Conservation (phyloP, 2,113 vertebrate species). For the Chitala chitala region DNA sequence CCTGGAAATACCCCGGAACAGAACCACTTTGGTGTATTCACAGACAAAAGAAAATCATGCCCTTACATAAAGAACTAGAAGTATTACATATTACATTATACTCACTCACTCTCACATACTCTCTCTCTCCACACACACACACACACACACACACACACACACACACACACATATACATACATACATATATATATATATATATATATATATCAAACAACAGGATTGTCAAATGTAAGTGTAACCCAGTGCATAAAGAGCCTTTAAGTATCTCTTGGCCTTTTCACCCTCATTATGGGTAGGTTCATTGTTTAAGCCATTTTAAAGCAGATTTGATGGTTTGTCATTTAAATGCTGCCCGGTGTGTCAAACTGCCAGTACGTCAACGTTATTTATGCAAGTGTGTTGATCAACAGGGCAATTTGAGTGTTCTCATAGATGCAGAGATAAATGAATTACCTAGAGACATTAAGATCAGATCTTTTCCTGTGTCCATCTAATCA, state of each 20-base stretch:
- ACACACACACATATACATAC: no score
- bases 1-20: no score
- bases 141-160: no score
- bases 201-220: no score
- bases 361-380: background rate
- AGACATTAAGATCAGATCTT: background rate
- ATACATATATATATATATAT: no score
- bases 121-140: no score
- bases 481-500: background rate
- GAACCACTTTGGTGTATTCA: no score
- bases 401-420: background rate
- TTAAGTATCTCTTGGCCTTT: constrained; percentile 1
- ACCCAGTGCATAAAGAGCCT: constrained; percentile 7
- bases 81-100: no score
- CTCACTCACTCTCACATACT: no score
- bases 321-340: constrained; percentile 34
- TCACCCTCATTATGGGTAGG: background rate
- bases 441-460: background rate
- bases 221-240: no score
- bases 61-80: no score
- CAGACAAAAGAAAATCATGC: no score
- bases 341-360: constrained; percentile 29
- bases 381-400: background rate
- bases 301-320: constrained; percentile 35
- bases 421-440: background rate